These are phyloP conservation scores for Pseudachorutes palmiensis DNA, from an alignment of 1,140 invertebrate genomes.

Conservation along the genomic window DNA sequence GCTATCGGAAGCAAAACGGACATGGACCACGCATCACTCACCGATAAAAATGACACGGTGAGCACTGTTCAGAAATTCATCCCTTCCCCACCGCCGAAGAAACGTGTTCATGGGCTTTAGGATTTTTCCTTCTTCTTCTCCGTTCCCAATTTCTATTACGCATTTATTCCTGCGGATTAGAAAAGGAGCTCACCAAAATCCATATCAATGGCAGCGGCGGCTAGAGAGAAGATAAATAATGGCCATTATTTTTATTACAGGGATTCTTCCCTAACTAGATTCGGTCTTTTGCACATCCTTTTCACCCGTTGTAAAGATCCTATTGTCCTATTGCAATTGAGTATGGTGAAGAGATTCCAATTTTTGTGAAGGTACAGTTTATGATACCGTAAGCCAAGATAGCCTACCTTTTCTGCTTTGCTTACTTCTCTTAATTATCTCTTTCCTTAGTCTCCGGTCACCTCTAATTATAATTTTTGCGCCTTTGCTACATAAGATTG, in stretches of 20 bases:
- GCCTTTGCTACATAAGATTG: background rate
- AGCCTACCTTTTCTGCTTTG: background rate
- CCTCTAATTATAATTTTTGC: constrained; percentile 8
- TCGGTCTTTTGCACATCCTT: background rate
- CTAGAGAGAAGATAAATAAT: background rate
- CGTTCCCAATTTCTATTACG: background rate
- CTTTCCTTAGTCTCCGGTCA: background rate
- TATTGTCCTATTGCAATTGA: background rate
- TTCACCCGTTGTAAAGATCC: background rate
- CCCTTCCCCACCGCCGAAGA: background rate
- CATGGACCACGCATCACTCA: constrained; percentile 38
- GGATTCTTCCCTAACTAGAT: background rate
- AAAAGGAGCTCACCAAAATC: background rate
- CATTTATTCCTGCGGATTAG: background rate
- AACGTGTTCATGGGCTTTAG: background rate
- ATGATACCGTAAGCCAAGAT: background rate
- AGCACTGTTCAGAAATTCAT: background rate
- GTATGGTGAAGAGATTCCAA: background rate
- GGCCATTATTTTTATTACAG: background rate
- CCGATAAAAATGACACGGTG: constrained; percentile 18
- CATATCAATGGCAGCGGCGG: background rate
- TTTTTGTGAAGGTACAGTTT: background rate
- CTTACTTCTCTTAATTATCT: background rate
- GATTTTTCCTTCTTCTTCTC: background rate
- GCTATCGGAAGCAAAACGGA: constrained; percentile 33